Base-by-base conservation (phyloP, 2,113 vertebrate genomes). In the Cavia porcellus region DNA sequence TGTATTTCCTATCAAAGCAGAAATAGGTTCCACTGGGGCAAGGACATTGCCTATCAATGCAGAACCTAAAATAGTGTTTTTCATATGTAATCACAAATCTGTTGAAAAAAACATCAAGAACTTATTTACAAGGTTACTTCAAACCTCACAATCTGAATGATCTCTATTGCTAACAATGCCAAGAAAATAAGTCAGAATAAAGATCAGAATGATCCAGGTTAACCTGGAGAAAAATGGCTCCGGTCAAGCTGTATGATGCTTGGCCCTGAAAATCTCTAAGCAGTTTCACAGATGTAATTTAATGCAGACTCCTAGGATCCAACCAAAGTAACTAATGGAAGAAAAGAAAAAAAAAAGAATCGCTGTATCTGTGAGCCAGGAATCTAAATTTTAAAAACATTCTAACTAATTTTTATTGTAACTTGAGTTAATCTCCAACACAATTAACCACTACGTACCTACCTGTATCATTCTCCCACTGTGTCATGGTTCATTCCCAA, bases 91-190 rank as follows among this genome's bases (percentile, higher is more conserved):
- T 32, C 75, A 79, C 45, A 79, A 79, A 79, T 47, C 45, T 50
- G 25, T 47, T 77, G 45, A 30, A 50, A 77, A 75, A n/a, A 77
- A 47, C 7, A 50, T 50, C 90, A 77, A 90, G 52, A 82, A 38
- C 22, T 55, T 70, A 95, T 83, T 96, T 68, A 87, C 28, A 90
- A 72, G 35, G 13, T 82, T 74, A 94, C 79, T 75, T 86, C 75
- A 92, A n/a, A 92, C 25, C 68, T 88, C 50, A 74, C 25, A 85
- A 62, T 55, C 45, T 74, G 12, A 17, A 19, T 32, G 66, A 57
- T 92, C 9, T 9, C 42, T 88, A 74, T 25, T 42, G 89, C 79
- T 45, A 66, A 85, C 42, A 92, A 93, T 6, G 12, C 55, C 30
- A 81, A 96, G 84, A 80, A 91, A 92, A 87, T 61, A 90, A 77